Percentiles rank a stretch among this genome's conserved stretches.
Evolutionary conservation across 2,113 vertebrate species (phyloP).

Genomic region (Ochotona princeps): DNA sequence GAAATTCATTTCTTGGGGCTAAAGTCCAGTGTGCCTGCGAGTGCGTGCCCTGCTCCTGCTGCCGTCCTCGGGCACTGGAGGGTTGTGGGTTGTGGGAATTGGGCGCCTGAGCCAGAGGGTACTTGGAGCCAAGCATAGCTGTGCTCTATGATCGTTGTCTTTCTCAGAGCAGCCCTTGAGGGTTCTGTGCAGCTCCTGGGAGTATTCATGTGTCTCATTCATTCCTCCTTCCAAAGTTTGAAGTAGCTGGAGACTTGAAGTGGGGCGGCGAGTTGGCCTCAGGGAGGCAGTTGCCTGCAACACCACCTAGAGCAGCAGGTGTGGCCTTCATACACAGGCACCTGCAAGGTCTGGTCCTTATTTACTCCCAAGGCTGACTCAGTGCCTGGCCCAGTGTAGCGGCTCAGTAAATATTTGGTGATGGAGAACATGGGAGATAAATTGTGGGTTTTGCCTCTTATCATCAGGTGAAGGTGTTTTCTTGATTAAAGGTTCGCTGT

Average conservation of each 20-base stretch:
- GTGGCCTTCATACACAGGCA: rapidly evolving
- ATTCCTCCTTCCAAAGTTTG: background rate
- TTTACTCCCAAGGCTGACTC: background rate
- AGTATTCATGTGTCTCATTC: background rate
- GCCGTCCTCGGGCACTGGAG: background rate
- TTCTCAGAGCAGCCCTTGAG: background rate
- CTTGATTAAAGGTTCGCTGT: background rate
- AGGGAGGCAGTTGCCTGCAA: background rate
- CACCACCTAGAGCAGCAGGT: background rate
- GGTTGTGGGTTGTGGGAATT: background rate
- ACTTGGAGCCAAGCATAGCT: background rate
- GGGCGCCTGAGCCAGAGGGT: background rate
- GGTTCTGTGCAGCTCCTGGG: background rate
- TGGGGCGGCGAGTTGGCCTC: background rate
- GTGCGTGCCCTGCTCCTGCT: background rate
- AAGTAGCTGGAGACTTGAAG: background rate
- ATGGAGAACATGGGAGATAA: background rate
- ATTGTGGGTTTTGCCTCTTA: background rate
- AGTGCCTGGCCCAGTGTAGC: background rate
- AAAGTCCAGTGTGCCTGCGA: background rate
- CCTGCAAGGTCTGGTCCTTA: background rate
- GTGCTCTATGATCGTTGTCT: background rate
- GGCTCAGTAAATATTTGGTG: background rate
- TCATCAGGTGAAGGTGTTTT: background rate
- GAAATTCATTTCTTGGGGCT: conserved; percentile 73